Evolutionary conservation across 2,888 invertebrate species (phyloP), one percentile per base, ranked within the genome.

Genomic region (Drosophila subsilvestris): DNA sequence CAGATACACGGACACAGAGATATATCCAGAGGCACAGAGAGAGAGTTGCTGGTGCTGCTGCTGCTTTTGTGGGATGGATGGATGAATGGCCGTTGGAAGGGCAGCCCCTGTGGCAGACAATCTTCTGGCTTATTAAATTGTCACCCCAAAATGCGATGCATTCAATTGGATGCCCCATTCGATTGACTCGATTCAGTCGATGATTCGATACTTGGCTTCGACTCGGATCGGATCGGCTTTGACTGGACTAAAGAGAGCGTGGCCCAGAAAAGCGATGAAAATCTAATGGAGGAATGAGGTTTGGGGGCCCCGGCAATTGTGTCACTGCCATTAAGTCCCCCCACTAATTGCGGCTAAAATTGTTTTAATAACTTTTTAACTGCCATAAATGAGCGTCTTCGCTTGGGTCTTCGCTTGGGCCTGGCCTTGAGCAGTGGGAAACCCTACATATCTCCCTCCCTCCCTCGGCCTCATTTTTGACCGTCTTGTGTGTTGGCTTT

Each of bases 401-500:
- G 37, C 37, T 37, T 1, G 37, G 14, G 37, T 37, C 37, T 32
- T 12, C 14, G 37, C 37, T 37, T 1, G 37, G 14, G 37, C 47
- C 61, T 76, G 85, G 82, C 81, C 81, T 85, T 81, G 85, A 82
- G 82, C 82, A 75, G 63, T 80, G 81, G 54, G 75, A 80, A 79
- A 74, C 54, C 44, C 48, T n/a, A n/a, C n/a, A n/a, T n/a, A n/a
- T n/a, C n/a, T 9, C 20, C 43, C 17, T 66, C 37, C 43, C 60
- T 57, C 71, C 45, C 53, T 74, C 67, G 65, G 62, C 59, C 43
- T 60, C 53, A 75, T 60, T 47, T 56, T 61, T 22, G 45, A 37
- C 51, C 56, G 57, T 32, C 32, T 72, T 32, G 7, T 37, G 22
- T 45, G 55, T 43, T 44, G 32, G 50, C 56, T 67, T 37, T 53